phyloP scores from a whole-genome alignment of 2,113 vertebrate genomes.

The Genyomyrus donnyi region DNA sequence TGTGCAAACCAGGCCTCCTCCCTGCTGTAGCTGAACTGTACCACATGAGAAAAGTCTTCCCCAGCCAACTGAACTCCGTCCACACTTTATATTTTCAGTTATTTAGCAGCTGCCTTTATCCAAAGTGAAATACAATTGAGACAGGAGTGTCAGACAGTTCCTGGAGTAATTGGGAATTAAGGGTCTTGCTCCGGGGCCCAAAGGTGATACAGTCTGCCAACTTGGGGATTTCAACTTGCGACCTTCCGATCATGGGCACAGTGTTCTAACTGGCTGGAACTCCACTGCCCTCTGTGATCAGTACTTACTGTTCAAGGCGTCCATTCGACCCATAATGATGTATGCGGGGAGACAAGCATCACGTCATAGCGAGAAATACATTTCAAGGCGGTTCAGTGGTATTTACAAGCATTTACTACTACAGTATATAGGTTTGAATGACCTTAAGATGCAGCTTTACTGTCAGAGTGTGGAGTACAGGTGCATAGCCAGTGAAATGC shows the following conservation, averaged over 20 bases:
- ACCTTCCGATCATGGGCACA: background rate
- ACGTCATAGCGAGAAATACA: background rate
- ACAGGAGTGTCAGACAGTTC: background rate
- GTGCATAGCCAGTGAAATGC: background rate
- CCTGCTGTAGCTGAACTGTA: background rate
- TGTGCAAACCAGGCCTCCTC: background rate
- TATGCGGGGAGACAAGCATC: background rate
- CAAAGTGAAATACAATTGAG: background rate
- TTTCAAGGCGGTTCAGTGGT: background rate
- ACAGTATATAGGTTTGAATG: background rate
- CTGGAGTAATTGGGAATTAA: background rate
- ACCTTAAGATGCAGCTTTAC: background rate
- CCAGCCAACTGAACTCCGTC: background rate
- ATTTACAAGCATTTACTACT: background rate
- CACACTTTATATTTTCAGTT: background rate
- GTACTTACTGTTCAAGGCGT: background rate
- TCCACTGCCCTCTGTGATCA: background rate
- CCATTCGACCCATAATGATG: background rate
- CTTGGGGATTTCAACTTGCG: background rate
- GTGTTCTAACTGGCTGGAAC: background rate
- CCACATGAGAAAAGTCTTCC: background rate
- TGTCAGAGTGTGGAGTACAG: background rate
- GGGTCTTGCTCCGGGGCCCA: background rate
- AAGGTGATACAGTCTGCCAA: background rate
- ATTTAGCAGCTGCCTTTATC: background rate